Evolutionary conservation across 2,113 vertebrate genomes (phyloP), one percentile per base, ranked within the genome.

Genomic region (Burhinus bistriatus): DNA sequence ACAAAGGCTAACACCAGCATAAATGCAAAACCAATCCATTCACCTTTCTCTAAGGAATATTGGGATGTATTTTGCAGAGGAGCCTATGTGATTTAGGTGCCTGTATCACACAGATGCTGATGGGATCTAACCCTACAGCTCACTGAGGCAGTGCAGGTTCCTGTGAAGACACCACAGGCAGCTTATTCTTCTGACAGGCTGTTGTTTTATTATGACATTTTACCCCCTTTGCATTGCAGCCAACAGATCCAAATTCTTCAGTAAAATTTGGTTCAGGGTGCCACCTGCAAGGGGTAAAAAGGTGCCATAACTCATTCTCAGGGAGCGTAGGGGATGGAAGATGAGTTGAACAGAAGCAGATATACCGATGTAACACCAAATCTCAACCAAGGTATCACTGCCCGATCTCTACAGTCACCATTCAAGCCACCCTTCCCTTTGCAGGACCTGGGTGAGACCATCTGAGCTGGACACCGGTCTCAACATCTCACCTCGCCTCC

Each of bases 241-340:
- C 58, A 81, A 59, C 65, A 84, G 64, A n/a, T 45, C 30, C 36
- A 52, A 89, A 68, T 84, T 90, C 47, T 77, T 70, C 36, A 17
- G 49, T 25, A 23, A 65, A 65, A 1, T 78, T 76, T 95, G 76
- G 55, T 44, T 52, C 72, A 75, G 38, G 55, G 17, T 72, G 17
- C 17, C 0, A 0, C 76, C 49, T 69, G 44, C 36, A 72, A 71
- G 13, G 38, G 20, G 29, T 89, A 42, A 55, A 83, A 86, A 36
- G 12, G 7, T 32, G 17, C 21, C 13, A 42, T 69, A 75, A 84
- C 82, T 76, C 0, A 18, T 84, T 83, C 47, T 61, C 44, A 76
- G 13, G 23, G 55, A 58, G n/a, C 0, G 0, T 15, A 55, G 21
- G 14, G 20, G 6, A 26, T 44, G 15, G 38, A 82, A 79, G 55